phyloP scores from a whole-genome alignment of 2,797 vertebrate genomes.

The Chloroceryle amazona region DNA sequence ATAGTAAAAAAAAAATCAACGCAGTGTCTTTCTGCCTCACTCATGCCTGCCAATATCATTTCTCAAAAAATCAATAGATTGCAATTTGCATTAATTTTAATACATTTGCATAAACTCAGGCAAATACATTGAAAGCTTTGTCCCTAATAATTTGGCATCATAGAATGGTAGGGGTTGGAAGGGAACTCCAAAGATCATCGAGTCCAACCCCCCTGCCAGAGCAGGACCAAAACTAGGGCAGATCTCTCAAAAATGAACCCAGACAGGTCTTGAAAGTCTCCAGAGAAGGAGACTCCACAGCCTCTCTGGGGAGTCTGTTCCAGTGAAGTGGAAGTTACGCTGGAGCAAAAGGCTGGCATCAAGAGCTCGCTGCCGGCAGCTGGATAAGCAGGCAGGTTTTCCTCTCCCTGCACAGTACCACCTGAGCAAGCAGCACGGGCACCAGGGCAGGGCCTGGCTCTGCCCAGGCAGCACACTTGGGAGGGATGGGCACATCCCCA shows the following conservation, averaged over 20 bases:
- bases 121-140: slow-evolving; percentile 51
- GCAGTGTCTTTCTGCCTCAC: slow-evolving; percentile 47
- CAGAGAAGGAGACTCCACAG: no score
- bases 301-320: no score
- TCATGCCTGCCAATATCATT: slow-evolving; percentile 65
- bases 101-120: slow-evolving; percentile 67
- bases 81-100: slow-evolving; percentile 77
- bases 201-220: no score
- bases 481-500: background rate
- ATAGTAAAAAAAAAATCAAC: slow-evolving; percentile 66
- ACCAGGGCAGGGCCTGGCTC: background rate
- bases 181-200: no score
- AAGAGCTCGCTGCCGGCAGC: background rate
- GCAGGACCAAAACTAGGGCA: no score
- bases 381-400: background rate
- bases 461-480: background rate
- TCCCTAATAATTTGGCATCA: slow-evolving; percentile 19
- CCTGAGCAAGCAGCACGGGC: background rate
- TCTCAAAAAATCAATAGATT: slow-evolving; percentile 72
- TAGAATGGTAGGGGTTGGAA: no score
- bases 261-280: no score
- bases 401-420: fast-evolving
- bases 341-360: background rate
- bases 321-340: background rate
- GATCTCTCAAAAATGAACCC: no score